Evolutionary conservation across 2,113 vertebrate genomes (phyloP), one percentile per base, ranked within the genome.

Genomic region (Toxostoma redivivum): DNA sequence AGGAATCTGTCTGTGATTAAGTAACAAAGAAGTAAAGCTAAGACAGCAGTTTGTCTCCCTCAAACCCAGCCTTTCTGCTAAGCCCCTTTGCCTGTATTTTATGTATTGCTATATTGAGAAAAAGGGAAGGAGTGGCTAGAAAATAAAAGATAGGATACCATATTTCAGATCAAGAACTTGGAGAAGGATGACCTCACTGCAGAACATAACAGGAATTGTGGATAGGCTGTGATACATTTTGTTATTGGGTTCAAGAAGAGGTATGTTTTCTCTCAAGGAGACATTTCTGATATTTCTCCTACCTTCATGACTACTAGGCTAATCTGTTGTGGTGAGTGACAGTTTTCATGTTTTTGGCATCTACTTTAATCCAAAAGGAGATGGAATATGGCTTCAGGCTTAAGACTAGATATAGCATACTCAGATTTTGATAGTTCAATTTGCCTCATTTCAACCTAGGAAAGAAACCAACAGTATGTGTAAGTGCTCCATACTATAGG

Each of bases 61-160:
- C 7, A 66, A 33, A 53, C 17, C 3, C 17, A 15, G 10, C 21
- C 38, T 70, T 70, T 42, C 23, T 67, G 28, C 50, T 56, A 37
- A 47, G 4, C 11, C 6, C 8, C 40, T 20, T n/a, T 74, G 20
- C 9, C 20, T 13, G 1, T 47, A 4, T 84, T n/a, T 31, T 0
- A 3, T 40, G 7, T 50, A 20, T 60, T 65, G 4, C 25, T 71
- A 10, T 62, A 33, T 8, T 28, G 21, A 54, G 45, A 45, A 64
- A 81, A 40, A 57, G 22, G 14, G 7, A 64, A 35, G 9, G 15
- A 15, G 22, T 2, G 0, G 23, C 18, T 70, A 27, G 48, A 82
- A 85, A 69, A n/a, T 18, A 38, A 27, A 54, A 56, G 17, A 37
- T 16, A 23, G 9, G 11, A 24, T 67, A 18, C 15, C 5, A 1